phyloP scores from a whole-genome alignment of 1,140 invertebrate genomes.

The Acromyrmex echinatior region DNA sequence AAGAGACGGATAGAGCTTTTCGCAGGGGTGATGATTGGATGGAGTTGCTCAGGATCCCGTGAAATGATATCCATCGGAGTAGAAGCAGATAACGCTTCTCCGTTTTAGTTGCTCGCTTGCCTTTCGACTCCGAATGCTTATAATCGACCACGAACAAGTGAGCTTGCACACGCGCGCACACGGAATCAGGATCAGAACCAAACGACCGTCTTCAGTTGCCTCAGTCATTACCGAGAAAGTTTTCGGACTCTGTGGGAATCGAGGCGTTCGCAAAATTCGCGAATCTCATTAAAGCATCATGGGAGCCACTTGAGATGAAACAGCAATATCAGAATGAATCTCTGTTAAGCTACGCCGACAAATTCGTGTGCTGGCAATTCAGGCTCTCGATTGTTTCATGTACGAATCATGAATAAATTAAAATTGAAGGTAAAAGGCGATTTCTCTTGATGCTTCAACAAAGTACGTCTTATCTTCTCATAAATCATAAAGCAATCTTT shows the following conservation, averaged over 20 bases:
- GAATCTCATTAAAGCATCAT: conserved; percentile 27
- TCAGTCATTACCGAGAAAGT: conserved; percentile 62
- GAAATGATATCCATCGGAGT: conserved; percentile 80
- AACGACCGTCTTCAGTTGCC: conserved; percentile 45
- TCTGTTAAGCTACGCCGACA: neutral
- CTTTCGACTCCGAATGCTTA: conserved; percentile 69
- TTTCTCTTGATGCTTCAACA: neutral
- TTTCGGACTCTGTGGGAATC: conserved; percentile 30
- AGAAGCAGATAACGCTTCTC: conserved; percentile 77
- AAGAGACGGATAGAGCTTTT: conserved; percentile 66
- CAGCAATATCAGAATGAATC: neutral
- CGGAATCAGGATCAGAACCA: conserved; percentile 45
- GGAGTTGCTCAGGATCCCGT: conserved; percentile 77
- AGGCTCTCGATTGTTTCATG: neutral
- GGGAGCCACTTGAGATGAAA: neutral
- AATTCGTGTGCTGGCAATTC: neutral
- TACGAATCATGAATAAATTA: conserved; percentile 4
- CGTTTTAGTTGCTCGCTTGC: conserved; percentile 74
- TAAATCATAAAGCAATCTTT: conserved; percentile 6
- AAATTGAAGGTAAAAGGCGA: neutral
- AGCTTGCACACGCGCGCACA: conserved; percentile 21
- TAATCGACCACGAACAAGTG: conserved; percentile 65
- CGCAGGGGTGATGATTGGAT: conserved; percentile 74
- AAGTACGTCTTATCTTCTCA: neutral
- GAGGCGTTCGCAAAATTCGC: neutral